phyloP scores from a whole-genome alignment of 2,113 vertebrate genomes.

The Ondatra zibethicus region DNA sequence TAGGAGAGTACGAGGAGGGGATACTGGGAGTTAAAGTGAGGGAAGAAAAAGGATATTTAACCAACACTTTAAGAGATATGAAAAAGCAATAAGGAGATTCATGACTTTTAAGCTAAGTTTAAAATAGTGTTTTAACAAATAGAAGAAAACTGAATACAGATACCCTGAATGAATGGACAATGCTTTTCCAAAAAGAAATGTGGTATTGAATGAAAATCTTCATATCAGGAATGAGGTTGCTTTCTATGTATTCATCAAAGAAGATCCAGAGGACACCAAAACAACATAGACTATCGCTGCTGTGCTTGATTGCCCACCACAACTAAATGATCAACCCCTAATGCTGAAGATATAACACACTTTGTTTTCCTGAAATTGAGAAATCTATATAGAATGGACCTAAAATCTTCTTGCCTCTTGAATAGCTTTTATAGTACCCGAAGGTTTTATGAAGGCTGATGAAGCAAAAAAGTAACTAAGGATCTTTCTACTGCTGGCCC shows the following conservation, averaged over 20 bases:
- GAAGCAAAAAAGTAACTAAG: not conserved
- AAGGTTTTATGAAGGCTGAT: not conserved
- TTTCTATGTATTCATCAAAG: not conserved
- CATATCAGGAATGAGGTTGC: too few relatives aligned
- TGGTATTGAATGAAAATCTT: not conserved
- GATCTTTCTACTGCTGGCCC: not conserved
- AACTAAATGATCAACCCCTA: too few relatives aligned
- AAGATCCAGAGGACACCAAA: not conserved
- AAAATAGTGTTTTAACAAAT: not conserved
- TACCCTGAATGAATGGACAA: too few relatives aligned
- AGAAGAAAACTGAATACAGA: too few relatives aligned
- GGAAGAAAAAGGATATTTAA: not conserved
- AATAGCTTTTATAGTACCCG: not conserved
- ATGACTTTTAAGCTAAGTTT: too few relatives aligned
- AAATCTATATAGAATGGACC: not conserved
- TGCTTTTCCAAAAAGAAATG: too few relatives aligned
- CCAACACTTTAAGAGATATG: not conserved
- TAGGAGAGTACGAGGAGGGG: not conserved
- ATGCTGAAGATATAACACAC: not conserved
- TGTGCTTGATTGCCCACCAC: not conserved
- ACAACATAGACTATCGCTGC: fast-evolving
- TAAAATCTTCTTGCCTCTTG: not conserved
- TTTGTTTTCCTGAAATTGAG: not conserved
- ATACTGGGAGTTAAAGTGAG: not conserved
- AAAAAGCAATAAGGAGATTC: not conserved